Evolutionary conservation across 2,888 invertebrate species (phyloP), one percentile per base, ranked within the genome.

Genomic region (Steromphala cineraria): DNA sequence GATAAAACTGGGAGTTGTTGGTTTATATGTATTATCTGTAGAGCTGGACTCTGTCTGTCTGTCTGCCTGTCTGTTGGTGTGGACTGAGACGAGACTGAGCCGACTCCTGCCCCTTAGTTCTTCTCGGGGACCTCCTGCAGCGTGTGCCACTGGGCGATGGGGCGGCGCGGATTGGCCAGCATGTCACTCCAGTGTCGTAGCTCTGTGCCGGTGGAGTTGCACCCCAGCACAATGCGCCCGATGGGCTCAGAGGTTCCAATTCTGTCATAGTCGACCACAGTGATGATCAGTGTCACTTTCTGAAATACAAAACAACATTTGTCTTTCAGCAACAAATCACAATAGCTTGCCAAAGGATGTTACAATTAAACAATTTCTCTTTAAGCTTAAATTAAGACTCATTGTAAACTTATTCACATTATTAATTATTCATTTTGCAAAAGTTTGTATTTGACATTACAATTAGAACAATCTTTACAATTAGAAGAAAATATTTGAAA

Each of bases 141-240:
- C 87, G 99, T 99, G 94, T 99, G 99, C 99, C 99, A 99, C 94
- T 99, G 99, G 90, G 99, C 99, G 92, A 99, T 99, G 83, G 99
- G 99, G 94, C 99, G 96, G 92, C 99, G 96, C 67, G 99, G 99
- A 90, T 98, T 98, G 91, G 99, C 99, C 94, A 99, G 95, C 99
- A 99, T 99, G 94, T 99, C 99, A 87, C 99, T 99, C 99, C 99
- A 99, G 95, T 99, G 99, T 91, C 99, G 97, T 86, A 99, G 95
- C 94, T 99, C 99, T 53, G 99, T 99, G 88, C 99, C 99, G 85
- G 97, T 97, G 91, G 98, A 98, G 94, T 98, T 98, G 95, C 98
- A 98, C 80, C 99, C 99, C 90, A 99, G 95, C 87, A 99, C 96
- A 88, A 98, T 98, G 55, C 92, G 90, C 88, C 99, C 99, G 93